These are phyloP conservation scores for Pristionchus exspectatus DNA, from an alignment of 2,888 invertebrate species.

Conservation along the genomic window DNA sequence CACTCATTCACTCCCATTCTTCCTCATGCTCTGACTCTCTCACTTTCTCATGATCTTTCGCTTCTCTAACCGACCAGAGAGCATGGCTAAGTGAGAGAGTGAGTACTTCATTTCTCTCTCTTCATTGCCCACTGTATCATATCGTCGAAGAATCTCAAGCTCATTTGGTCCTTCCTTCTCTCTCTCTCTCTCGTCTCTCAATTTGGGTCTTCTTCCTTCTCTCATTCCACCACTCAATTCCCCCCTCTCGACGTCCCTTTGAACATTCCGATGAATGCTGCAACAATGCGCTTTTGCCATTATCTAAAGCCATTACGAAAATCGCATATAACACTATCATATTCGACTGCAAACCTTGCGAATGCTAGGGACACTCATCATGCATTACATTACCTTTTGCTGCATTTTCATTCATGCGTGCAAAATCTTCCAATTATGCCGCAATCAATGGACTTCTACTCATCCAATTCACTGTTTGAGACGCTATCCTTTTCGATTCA, in stretches of 20 bases:
- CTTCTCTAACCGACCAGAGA: too few species aligned
- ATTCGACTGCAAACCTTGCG: too few species aligned
- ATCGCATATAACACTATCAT: too few species aligned
- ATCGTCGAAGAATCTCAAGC: neutral
- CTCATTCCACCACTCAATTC: neutral
- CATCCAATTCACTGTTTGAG: too few species aligned
- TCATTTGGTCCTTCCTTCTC: neutral
- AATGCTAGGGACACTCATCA: too few species aligned
- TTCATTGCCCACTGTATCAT: neutral
- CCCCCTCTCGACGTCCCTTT: neutral
- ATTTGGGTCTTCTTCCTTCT: slow-evolving; percentile 4
- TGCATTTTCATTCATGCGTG: too few species aligned
- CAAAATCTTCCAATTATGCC: too few species aligned
- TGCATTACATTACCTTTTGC: too few species aligned
- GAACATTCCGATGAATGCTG: neutral
- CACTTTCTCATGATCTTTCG: neutral
- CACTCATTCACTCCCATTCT: neutral
- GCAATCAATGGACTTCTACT: too few species aligned
- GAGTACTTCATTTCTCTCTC: neutral
- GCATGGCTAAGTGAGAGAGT: neutral
- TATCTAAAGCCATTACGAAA: neutral
- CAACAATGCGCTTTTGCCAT: neutral
- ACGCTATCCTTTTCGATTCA: too few species aligned
- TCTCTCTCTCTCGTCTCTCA: neutral
- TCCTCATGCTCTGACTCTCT: neutral